Evolutionary conservation across 2,113 vertebrate genomes (phyloP).

Genomic region (Xenopus laevis): DNA sequence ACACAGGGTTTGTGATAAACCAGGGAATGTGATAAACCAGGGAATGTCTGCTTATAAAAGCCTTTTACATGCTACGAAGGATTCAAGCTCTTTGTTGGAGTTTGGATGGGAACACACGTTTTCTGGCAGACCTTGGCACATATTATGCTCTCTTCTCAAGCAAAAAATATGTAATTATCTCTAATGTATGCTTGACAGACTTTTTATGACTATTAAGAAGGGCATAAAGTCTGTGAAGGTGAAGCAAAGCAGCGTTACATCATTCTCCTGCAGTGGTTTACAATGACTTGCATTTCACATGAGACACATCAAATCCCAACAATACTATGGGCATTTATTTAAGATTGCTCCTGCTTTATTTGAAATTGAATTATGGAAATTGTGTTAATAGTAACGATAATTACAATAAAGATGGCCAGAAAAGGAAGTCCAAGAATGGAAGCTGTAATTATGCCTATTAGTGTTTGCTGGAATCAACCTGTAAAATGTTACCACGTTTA

Average conservation of each 20-base stretch:
- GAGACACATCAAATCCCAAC: too few relatives aligned
- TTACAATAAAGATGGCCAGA: too few relatives aligned
- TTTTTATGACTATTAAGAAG: slow-evolving; percentile 17
- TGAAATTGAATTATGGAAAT: too few relatives aligned
- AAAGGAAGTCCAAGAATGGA: too few relatives aligned
- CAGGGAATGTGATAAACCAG: too few relatives aligned
- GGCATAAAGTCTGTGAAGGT: slow-evolving; percentile 18
- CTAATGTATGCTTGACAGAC: slow-evolving; percentile 15
- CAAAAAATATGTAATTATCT: slow-evolving; percentile 14
- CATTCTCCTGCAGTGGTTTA: background rate
- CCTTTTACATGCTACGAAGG: background rate
- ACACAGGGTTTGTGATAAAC: too few relatives aligned
- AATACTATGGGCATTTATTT: background rate
- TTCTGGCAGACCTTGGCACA: background rate
- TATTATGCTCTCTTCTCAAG: slow-evolving; percentile 11
- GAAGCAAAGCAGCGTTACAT: background rate
- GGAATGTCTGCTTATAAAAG: background rate
- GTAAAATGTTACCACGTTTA: too few relatives aligned
- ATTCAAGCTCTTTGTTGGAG: background rate
- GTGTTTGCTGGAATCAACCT: too few relatives aligned
- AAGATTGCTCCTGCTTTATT: too few relatives aligned
- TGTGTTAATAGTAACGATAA: too few relatives aligned
- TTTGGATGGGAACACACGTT: background rate
- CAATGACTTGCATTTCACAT: slow-evolving; percentile 2
- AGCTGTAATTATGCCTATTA: too few relatives aligned